These are phyloP conservation scores for Strix uralensis DNA, from an alignment of 2,113 vertebrate species.

Conservation along the genomic window DNA sequence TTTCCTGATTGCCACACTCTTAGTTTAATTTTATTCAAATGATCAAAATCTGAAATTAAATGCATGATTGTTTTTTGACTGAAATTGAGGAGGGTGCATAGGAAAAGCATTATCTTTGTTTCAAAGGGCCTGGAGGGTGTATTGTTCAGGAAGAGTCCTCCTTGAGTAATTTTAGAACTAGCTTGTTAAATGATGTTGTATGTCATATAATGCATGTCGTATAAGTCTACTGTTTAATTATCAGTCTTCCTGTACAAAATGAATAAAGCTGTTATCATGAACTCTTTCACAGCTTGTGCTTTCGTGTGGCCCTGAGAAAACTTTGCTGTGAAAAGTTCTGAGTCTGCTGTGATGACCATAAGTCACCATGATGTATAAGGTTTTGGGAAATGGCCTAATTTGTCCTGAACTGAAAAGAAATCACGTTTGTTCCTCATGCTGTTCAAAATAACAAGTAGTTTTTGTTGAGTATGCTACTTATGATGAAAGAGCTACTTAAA, in stretches of 20 bases:
- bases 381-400: not conserved
- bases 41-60: constrained; percentile 6
- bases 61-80: not conserved
- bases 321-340: not conserved
- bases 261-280: not conserved
- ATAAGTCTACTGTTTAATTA: not conserved
- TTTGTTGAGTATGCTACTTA: not conserved
- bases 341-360: not conserved
- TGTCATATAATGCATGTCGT: not conserved
- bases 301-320: not conserved
- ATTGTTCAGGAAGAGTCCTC: not conserved
- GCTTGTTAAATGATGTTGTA: not conserved
- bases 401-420: not conserved
- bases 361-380: not conserved
- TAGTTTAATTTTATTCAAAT: constrained; percentile 22
- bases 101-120: not conserved
- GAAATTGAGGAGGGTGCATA: not conserved
- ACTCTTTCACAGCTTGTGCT: not conserved
- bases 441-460: not conserved
- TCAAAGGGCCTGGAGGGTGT: not conserved
- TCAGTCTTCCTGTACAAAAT: not conserved
- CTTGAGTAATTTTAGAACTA: not conserved
- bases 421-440: not conserved
- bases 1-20: not conserved
- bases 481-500: not conserved